Percentiles rank a stretch among this genome's conserved stretches.
Conservation (phyloP, 2,113 vertebrate species). For the Blennius ocellaris region DNA sequence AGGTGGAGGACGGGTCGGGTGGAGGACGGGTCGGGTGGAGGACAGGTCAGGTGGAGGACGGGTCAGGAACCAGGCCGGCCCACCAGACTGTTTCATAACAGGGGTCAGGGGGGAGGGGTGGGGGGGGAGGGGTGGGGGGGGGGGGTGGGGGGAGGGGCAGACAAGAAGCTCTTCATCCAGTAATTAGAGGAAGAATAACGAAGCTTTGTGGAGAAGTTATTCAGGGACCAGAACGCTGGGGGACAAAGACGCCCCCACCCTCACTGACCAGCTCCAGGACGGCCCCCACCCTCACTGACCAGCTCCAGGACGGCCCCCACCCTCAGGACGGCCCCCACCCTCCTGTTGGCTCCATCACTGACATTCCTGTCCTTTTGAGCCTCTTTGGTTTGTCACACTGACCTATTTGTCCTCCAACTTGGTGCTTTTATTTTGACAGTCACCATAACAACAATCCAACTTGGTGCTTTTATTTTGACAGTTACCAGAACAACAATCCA, state of each 20-base stretch:
- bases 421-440: too few relatives aligned
- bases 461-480: too few relatives aligned
- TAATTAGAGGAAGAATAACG: conserved; percentile 80
- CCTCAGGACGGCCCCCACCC: conserved; percentile 32
- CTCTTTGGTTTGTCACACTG: conserved; percentile 65
- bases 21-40: too few relatives aligned
- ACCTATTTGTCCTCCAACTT: conserved; percentile 62
- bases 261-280: too few relatives aligned
- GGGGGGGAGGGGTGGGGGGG: too few relatives aligned
- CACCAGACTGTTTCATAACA: conserved; percentile 69
- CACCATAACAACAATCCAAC: too few relatives aligned
- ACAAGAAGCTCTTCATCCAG: conserved; percentile 70
- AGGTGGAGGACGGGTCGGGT: too few relatives aligned
- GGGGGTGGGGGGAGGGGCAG: too few relatives aligned
- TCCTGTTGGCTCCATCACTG: conserved; percentile 45
- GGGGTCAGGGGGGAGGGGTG: conserved; percentile 49
- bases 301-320: conserved; percentile 32
- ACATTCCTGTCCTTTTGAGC: conserved; percentile 58
- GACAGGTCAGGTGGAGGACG: too few relatives aligned
- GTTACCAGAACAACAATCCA: too few relatives aligned
- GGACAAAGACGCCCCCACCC: too few relatives aligned
- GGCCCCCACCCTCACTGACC: conserved; percentile 39
- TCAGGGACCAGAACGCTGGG: conserved; percentile 69
- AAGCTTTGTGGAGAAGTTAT: conserved; percentile 79
- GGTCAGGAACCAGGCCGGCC: too few relatives aligned